phyloP scores from a whole-genome alignment of 2,113 vertebrate genomes.

The Genyomyrus donnyi region DNA sequence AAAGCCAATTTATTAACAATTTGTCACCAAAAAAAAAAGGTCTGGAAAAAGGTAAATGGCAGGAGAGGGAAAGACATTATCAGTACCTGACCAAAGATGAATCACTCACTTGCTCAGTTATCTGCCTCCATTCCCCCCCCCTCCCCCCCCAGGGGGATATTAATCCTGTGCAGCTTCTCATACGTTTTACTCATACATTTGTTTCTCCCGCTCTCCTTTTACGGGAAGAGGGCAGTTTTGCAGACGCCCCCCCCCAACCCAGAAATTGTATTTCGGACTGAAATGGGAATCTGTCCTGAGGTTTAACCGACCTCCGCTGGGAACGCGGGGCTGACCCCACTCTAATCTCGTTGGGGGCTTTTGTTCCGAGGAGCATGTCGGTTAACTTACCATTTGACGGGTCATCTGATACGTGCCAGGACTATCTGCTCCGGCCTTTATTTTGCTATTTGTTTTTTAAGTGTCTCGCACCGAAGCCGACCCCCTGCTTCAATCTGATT shows the following conservation, averaged over 20 bases:
- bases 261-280: neutral
- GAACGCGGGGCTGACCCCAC: neutral
- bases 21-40: neutral
- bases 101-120: neutral
- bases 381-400: neutral
- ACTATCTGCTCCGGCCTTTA: neutral
- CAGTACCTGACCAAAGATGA: neutral
- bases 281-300: neutral
- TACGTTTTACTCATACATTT: neutral
- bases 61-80: neutral
- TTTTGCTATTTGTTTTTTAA: neutral
- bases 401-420: neutral
- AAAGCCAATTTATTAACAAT: neutral
- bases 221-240: neutral
- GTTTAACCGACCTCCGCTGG: neutral
- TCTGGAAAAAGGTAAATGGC: neutral
- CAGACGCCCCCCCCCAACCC: neutral
- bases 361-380: neutral
- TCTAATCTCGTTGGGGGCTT: neutral
- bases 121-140: neutral
- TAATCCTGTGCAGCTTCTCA: slow-evolving; percentile 11
- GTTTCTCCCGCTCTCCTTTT: slow-evolving; percentile 3
- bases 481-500: neutral
- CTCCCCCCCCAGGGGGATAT: neutral
- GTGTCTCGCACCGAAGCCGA: neutral